A percentile compares a stretch with the other conserved stretches of the same genome.
phyloP scores from a whole-genome alignment of 2,797 vertebrate genomes.

The Liparis tanakae region DNA sequence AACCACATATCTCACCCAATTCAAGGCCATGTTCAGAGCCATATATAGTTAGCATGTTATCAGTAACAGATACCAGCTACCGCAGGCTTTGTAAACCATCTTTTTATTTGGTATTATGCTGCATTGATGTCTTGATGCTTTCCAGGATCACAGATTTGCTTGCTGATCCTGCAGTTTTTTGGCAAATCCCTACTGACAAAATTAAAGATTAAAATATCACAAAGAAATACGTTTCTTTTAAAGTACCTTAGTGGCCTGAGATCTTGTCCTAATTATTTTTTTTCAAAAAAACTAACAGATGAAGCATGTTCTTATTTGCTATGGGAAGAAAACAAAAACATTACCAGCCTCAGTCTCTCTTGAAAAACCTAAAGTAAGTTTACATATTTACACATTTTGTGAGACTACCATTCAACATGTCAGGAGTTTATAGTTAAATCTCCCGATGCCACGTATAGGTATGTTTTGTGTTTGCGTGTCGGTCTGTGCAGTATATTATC shows the following conservation, averaged over 20 bases:
- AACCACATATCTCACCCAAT: slow-evolving; percentile 18
- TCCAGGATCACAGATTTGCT: slow-evolving; percentile 21
- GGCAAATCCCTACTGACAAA: no score
- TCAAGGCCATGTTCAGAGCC: neutral
- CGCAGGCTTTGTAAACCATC: neutral
- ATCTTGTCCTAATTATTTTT: neutral
- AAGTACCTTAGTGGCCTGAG: neutral
- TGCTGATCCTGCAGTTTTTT: slow-evolving; percentile 29
- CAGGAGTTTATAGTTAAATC: neutral
- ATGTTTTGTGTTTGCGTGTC: slow-evolving; percentile 12
- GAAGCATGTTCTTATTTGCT: neutral
- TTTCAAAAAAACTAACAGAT: neutral
- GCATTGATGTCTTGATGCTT: slow-evolving; percentile 33
- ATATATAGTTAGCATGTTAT: slow-evolving; percentile 5
- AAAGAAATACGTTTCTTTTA: slow-evolving; percentile 5
- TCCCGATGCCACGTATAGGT: neutral
- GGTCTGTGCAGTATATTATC: slow-evolving; percentile 13
- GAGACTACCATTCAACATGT: neutral
- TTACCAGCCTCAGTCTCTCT: neutral
- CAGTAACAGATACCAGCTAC: slow-evolving; percentile 2
- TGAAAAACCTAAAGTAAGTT: neutral
- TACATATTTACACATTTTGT: neutral
- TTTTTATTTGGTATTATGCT: slow-evolving; percentile 1
- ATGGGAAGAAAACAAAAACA: neutral
- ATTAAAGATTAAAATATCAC: neutral